These are phyloP conservation scores for Tachystola acroxantha DNA, from an alignment of 2,888 invertebrate species.

Conservation along the genomic window DNA sequence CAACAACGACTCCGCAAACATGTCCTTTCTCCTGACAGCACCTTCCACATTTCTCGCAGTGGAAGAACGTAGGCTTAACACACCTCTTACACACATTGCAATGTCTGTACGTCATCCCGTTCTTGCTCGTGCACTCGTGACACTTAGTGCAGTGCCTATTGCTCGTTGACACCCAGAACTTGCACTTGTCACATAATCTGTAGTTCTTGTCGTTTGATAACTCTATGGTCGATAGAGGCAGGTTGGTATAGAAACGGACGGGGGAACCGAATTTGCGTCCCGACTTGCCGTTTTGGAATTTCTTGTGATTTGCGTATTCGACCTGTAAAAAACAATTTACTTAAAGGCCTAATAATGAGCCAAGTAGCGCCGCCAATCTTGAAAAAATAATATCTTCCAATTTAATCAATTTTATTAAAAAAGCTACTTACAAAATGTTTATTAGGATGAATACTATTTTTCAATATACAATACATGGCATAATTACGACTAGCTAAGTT, in stretches of 20 bases:
- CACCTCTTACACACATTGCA: conserved; percentile 87
- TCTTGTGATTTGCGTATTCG: conserved; percentile 87
- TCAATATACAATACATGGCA: too few relatives aligned
- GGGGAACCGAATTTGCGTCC: conserved; percentile 89
- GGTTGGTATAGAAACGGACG: conserved; percentile 92
- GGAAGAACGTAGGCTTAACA: conserved; percentile 91
- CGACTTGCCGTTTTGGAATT: conserved; percentile 81
- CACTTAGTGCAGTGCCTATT: conserved; percentile 66
- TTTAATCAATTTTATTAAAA: too few relatives aligned
- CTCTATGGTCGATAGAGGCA: conserved; percentile 73
- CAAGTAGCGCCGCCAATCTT: too few relatives aligned
- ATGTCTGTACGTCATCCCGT: conserved; percentile 85
- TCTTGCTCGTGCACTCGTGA: conserved; percentile 65
- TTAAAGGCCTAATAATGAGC: too few relatives aligned
- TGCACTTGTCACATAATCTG: conserved; percentile 85
- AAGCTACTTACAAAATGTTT: too few relatives aligned
- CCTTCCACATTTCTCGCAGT: conserved; percentile 84
- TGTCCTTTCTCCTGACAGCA: conserved; percentile 75
- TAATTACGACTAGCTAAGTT: too few relatives aligned
- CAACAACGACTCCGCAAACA: conserved; percentile 50
- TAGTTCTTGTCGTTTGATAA: conserved; percentile 81
- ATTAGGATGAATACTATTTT: too few relatives aligned
- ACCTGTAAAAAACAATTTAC: conserved; percentile 72
- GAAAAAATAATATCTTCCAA: too few relatives aligned
- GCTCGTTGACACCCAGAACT: conserved; percentile 77